phyloP scores from a whole-genome alignment of 2,113 vertebrate species.

The Sinocyclocheilus anophthalmus region DNA sequence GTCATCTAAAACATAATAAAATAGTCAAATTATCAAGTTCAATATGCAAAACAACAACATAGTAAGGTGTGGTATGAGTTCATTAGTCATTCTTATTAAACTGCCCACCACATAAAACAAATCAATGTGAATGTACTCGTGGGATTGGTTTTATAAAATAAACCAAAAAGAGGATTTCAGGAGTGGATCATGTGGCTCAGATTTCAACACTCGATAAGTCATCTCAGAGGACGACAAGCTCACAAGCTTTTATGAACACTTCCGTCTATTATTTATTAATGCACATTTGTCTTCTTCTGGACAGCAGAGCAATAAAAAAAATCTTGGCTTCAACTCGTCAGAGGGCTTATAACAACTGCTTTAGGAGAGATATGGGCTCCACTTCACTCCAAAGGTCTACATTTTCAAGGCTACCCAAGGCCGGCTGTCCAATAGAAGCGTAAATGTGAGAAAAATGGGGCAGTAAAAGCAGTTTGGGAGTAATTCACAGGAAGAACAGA shows the following conservation, averaged over 20 bases:
- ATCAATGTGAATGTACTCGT: no score
- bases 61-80: no score
- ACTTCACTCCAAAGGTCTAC: conserved; percentile 15
- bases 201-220: neutral
- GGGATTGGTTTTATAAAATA: neutral
- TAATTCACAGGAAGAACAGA: neutral
- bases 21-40: neutral
- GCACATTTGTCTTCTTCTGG: conserved; percentile 18
- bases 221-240: conserved; percentile 13
- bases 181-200: neutral
- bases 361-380: conserved; percentile 2
- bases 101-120: no score
- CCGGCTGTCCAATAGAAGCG: neutral
- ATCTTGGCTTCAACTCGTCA: neutral
- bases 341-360: neutral
- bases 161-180: neutral
- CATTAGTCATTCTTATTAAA: no score
- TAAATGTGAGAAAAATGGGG: conserved; percentile 9
- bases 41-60: neutral
- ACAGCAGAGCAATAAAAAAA: conserved; percentile 17
- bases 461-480: neutral
- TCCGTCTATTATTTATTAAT: conserved; percentile 17
- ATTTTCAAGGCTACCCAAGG: conserved; percentile 7
- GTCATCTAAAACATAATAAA: conserved; percentile 80
- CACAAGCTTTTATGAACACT: neutral